A percentile compares a stretch with the other conserved stretches of the same genome.
These are phyloP conservation scores for Amaurobius ferox DNA, from an alignment of 2,888 invertebrate species.

Conservation along the genomic window DNA sequence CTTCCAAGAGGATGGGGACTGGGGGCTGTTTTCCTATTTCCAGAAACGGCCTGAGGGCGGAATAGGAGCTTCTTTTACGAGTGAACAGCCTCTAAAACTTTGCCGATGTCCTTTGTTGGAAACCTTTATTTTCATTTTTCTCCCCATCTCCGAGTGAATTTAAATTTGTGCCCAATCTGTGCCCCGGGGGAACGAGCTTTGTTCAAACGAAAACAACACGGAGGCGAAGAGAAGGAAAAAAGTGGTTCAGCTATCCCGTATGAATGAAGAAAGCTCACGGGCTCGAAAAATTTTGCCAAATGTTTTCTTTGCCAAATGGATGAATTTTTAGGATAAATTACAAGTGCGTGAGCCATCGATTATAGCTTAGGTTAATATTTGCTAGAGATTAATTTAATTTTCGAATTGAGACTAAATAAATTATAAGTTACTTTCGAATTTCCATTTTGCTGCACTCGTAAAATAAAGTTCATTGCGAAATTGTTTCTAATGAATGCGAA, in stretches of 20 bases:
- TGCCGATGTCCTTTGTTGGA: slow-evolving; percentile 1
- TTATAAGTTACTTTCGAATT: too few relatives aligned
- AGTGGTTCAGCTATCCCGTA: background rate
- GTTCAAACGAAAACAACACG: slow-evolving; percentile 15
- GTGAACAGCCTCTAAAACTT: slow-evolving; percentile 13
- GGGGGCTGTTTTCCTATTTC: slow-evolving; percentile 8
- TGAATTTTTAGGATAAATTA: slow-evolving; percentile 9
- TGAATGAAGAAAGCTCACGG: slow-evolving; percentile 12
- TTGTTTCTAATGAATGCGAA: too few relatives aligned
- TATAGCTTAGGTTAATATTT: background rate
- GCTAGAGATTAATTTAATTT: too few relatives aligned
- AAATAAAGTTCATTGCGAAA: too few relatives aligned
- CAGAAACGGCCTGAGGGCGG: background rate
- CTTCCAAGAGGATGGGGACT: background rate
- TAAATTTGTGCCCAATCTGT: slow-evolving; percentile 17
- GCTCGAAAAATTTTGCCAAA: slow-evolving; percentile 6
- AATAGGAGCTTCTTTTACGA: slow-evolving; percentile 25
- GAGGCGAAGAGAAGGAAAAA: background rate
- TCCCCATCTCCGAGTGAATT: background rate
- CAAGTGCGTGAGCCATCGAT: background rate
- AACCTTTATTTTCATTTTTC: slow-evolving; percentile 15
- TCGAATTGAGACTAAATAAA: too few relatives aligned
- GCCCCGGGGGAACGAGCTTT: slow-evolving; percentile 13
- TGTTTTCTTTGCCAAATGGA: slow-evolving; percentile 20
- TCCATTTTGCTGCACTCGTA: too few relatives aligned